A percentile compares a stretch with the other conserved stretches of the same genome.
phyloP scores from a whole-genome alignment of 2,888 invertebrate genomes.

The Lathronympha strigana region DNA sequence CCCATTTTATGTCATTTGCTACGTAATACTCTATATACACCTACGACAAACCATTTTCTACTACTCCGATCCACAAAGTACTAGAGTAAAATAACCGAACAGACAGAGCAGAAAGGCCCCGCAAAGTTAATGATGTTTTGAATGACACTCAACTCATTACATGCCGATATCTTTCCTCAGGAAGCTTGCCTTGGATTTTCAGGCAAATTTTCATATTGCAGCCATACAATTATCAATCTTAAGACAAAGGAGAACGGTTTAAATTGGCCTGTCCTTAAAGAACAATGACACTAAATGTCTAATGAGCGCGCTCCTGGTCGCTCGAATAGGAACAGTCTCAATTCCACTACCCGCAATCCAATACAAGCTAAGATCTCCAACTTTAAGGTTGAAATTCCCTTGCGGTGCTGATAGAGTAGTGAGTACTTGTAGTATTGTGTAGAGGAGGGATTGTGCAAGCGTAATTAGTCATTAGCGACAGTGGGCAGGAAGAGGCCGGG shows the following conservation, averaged over 20 bases:
- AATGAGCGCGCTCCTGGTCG: constrained; percentile 69
- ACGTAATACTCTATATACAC: too few species aligned
- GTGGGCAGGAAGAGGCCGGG: constrained; percentile 73
- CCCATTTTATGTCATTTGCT: too few species aligned
- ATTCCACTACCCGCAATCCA: constrained; percentile 47
- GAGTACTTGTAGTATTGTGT: constrained; percentile 63
- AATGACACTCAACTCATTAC: constrained; percentile 81
- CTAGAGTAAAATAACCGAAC: constrained; percentile 44
- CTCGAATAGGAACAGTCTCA: constrained; percentile 63
- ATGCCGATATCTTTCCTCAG: constrained; percentile 75
- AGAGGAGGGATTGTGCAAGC: constrained; percentile 73
- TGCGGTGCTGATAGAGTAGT: constrained; percentile 45
- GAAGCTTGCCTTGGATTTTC: constrained; percentile 61
- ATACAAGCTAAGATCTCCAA: constrained; percentile 44
- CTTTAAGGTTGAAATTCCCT: constrained; percentile 53
- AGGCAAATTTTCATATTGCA: constrained; percentile 58
- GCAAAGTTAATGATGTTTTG: constrained; percentile 77
- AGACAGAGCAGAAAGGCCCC: constrained; percentile 52
- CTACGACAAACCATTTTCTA: too few species aligned
- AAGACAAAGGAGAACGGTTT: constrained; percentile 28
- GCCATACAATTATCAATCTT: constrained; percentile 46
- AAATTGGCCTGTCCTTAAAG: constrained; percentile 43
- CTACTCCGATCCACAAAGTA: neutral
- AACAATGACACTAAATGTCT: constrained; percentile 73
- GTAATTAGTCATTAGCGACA: constrained; percentile 81